Evolutionary conservation across 30 jellyfish, hydroid and myxozoan species (phyloP).

Genomic region (Turritopsis rubra): DNA sequence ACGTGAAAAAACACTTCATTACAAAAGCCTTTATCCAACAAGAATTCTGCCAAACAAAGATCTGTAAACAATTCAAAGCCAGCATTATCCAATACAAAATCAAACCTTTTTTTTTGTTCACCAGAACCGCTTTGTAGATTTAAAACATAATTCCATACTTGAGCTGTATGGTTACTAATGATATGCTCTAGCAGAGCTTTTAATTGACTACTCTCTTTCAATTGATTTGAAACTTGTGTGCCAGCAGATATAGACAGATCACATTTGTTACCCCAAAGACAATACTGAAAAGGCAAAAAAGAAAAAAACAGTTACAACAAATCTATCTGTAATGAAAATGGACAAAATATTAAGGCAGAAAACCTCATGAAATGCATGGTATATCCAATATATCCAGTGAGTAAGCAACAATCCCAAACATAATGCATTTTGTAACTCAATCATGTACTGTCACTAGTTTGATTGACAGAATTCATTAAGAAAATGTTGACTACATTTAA

Average conservation of each 20-base stretch:
- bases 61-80: constrained; percentile 91
- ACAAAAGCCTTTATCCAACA: constrained; percentile 64
- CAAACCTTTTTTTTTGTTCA: constrained; percentile 53
- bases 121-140: constrained; percentile 31
- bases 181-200: constrained; percentile 71
- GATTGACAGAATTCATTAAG: no score
- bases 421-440: no score
- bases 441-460: no score
- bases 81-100: constrained; percentile 85
- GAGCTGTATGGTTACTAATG: constrained; percentile 69
- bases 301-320: constrained; percentile 1
- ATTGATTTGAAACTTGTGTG: constrained; percentile 63
- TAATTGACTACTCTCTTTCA: constrained; percentile 66
- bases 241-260: constrained; percentile 92
- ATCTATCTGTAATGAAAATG: background rate
- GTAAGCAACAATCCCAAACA: no score
- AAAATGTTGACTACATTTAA: no score
- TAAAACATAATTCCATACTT: constrained; percentile 51
- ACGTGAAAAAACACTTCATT: constrained; percentile 73
- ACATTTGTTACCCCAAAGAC: constrained; percentile 97
- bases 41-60: constrained; percentile 84
- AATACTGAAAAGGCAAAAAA: constrained; percentile 41
- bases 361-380: no score
- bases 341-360: background rate
- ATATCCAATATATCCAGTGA: no score